A percentile compares a stretch with the other conserved stretches of the same genome.
These are phyloP conservation scores for Mastacembelus armatus DNA, from an alignment of 2,797 vertebrate species.

Conservation along the genomic window DNA sequence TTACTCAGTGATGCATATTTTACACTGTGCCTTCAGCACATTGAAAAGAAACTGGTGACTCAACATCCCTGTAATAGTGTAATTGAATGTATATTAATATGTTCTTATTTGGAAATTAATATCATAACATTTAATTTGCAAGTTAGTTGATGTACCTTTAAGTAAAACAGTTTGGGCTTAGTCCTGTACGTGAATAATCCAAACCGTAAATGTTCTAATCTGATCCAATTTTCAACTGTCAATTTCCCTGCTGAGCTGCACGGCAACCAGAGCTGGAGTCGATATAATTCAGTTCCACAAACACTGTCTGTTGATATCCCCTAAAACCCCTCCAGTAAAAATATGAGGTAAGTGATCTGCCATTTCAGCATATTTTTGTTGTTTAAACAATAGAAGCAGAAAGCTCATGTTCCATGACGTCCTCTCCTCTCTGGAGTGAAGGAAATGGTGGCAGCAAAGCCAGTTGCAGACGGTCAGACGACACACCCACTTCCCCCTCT, in stretches of 20 bases:
- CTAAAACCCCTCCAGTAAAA: conserved; percentile 41
- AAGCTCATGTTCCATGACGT: conserved; percentile 79
- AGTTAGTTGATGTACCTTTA: not conserved
- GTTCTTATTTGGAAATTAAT: conserved; percentile 2
- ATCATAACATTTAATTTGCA: conserved; percentile 14
- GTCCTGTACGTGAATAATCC: not conserved
- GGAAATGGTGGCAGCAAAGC: conserved; percentile 83
- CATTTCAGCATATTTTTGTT: conserved; percentile 74
- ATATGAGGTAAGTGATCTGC: conserved; percentile 74
- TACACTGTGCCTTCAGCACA: conserved; percentile 20
- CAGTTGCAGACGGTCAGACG: conserved; percentile 75
- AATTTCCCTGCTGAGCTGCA: conserved; percentile 11
- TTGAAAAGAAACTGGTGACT: conserved; percentile 2
- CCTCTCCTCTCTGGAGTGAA: conserved; percentile 68
- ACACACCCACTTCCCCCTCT: conserved; percentile 82
- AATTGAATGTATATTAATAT: conserved; percentile 8
- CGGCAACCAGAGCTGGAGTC: conserved; percentile 35
- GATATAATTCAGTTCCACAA: conserved; percentile 42
- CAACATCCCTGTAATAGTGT: not conserved
- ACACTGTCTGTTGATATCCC: conserved; percentile 34
- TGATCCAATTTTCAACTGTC: conserved; percentile 31
- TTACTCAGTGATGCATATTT: conserved; percentile 38
- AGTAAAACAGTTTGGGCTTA: not conserved
- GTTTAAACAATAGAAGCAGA: conserved; percentile 72
- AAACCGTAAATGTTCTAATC: too few species aligned